These are phyloP conservation scores for Cephus rjabovi DNA, from an alignment of 2,888 invertebrate species.

Conservation along the genomic window DNA sequence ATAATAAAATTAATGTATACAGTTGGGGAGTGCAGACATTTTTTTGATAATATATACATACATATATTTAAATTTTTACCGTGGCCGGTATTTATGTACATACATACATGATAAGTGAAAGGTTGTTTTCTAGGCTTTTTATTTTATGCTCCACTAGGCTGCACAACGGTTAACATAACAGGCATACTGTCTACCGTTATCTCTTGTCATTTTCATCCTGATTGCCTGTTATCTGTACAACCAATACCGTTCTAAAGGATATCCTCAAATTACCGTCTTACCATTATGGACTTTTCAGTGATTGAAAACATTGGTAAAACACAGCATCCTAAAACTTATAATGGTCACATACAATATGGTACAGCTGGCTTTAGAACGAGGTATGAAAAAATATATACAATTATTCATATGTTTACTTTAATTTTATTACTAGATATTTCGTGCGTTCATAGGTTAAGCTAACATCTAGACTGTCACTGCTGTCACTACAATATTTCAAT, in stretches of 20 bases:
- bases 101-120: neutral
- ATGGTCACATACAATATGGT: constrained; percentile 80
- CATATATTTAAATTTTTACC: neutral
- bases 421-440: neutral
- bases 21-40: neutral
- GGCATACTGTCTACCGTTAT: neutral
- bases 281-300: constrained; percentile 34
- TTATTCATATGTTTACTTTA: constrained; percentile 1
- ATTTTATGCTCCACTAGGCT: neutral
- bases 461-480: neutral
- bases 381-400: constrained; percentile 67
- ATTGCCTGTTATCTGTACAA: neutral
- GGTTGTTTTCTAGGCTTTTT: neutral
- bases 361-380: constrained; percentile 88
- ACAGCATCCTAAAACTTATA: constrained; percentile 79
- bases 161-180: neutral
- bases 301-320: constrained; percentile 72
- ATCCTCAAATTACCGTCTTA: neutral
- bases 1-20: neutral
- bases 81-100: neutral
- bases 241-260: neutral
- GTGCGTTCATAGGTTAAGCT: neutral
- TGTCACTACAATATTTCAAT: constrained; percentile 12
- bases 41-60: neutral
- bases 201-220: neutral